These are phyloP conservation scores for Protosalanx chinensis DNA, from an alignment of 2,797 vertebrate species.

Conservation along the genomic window DNA sequence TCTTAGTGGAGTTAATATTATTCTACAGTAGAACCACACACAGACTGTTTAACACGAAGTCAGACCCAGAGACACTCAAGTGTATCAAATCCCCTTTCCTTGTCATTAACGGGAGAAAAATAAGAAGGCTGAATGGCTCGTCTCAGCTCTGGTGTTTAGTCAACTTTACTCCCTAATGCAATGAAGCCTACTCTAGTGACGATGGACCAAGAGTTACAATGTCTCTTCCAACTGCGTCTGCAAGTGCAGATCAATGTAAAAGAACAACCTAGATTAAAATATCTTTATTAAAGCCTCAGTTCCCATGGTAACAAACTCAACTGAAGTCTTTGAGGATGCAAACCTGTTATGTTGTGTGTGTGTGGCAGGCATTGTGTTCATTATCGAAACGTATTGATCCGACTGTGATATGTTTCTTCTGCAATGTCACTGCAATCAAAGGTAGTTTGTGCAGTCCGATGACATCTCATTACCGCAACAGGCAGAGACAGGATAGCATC, in stretches of 20 bases:
- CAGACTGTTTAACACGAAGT: slow-evolving; percentile 45
- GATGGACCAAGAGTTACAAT: background rate
- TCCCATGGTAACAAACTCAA: slow-evolving; percentile 33
- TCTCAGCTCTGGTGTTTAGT: slow-evolving; percentile 9
- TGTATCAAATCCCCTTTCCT: slow-evolving; percentile 30
- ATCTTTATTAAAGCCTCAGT: slow-evolving; percentile 23
- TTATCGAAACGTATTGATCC: background rate
- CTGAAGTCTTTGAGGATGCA: background rate
- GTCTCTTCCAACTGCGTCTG: background rate
- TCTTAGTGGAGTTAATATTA: slow-evolving; percentile 41
- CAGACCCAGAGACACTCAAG: slow-evolving; percentile 30
- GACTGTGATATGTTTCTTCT: slow-evolving; percentile 10
- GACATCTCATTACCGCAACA: slow-evolving; percentile 30
- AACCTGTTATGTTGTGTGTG: background rate
- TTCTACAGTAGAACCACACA: slow-evolving; percentile 45
- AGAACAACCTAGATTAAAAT: background rate
- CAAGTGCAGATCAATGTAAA: background rate
- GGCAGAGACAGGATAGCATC: slow-evolving; percentile 20
- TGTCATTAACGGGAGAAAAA: slow-evolving; percentile 23
- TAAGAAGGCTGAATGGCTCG: background rate
- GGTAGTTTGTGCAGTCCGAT: slow-evolving; percentile 4
- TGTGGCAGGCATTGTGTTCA: slow-evolving; percentile 10
- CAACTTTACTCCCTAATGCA: slow-evolving; percentile 5
- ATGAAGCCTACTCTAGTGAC: background rate
- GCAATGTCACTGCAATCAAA: slow-evolving; percentile 18